phyloP scores from a whole-genome alignment of 2,797 vertebrate genomes.

The Hoplostethus atlanticus region DNA sequence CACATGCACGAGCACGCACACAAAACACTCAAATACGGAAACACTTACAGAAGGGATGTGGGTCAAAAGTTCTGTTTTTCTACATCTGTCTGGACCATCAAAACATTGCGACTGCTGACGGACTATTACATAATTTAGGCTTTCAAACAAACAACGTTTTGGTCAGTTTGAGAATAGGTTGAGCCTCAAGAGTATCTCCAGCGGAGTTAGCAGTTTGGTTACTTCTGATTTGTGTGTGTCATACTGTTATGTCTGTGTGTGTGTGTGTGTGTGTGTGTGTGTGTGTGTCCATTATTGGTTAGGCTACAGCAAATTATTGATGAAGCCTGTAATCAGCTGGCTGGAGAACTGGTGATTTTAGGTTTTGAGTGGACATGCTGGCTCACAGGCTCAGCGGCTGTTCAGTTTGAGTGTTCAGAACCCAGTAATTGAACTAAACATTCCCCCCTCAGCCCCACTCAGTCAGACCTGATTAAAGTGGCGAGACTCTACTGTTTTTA shows the following conservation, averaged over 20 bases:
- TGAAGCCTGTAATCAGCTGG: constrained; percentile 30
- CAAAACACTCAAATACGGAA: constrained; percentile 40
- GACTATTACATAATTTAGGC: constrained; percentile 68
- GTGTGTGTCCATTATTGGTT: constrained; percentile 45
- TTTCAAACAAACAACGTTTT: constrained; percentile 41
- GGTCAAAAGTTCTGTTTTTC: constrained; percentile 76
- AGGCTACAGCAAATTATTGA: constrained; percentile 53
- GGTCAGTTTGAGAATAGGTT: neutral
- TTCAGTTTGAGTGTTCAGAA: constrained; percentile 43
- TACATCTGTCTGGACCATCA: constrained; percentile 75
- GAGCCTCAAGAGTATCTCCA: neutral
- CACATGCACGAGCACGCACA: neutral
- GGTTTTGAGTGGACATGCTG: constrained; percentile 13
- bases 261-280: constrained; percentile 21
- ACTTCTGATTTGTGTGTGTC: neutral
- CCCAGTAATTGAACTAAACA: constrained; percentile 44
- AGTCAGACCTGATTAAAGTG: constrained; percentile 60
- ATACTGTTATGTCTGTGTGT: constrained; percentile 20
- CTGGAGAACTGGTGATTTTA: constrained; percentile 28
- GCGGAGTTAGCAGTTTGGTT: neutral
- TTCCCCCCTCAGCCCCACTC: constrained; percentile 22
- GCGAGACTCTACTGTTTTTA: constrained; percentile 64
- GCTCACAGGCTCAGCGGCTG: constrained; percentile 26
- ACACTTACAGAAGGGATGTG: constrained; percentile 64
- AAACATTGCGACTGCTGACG: constrained; percentile 65